Evolutionary conservation across 2,797 vertebrate genomes (phyloP), one percentile per base, ranked within the genome.

Genomic region (Anas flavirostris): DNA sequence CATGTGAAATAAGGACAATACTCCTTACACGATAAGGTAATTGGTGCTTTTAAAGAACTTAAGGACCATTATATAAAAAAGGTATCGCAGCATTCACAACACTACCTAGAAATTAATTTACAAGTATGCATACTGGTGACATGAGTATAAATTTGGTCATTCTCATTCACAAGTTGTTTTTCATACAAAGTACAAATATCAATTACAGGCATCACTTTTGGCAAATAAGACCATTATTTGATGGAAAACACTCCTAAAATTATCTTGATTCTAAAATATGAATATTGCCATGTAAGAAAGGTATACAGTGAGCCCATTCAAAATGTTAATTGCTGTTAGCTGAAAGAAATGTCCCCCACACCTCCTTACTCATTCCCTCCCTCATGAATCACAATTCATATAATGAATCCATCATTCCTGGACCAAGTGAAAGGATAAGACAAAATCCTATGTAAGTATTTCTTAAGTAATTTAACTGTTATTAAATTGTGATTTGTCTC

Each of bases 401-500:
- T 41, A 82, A 80, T 56, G 60, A 72, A 63, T 78, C 67, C 80
- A 43, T 88, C 85, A 48, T 68, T 84, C 90, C 90, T 41, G 68
- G 73, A 48, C 92, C 48, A 69, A 82, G 67, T 79, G 91, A 90
- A 74, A 93, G 53, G 21, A 59, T 56, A 62, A 92, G 55, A 59
- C 78, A 82, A 83, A 59, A 46, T 55, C 67, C 56, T 31, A 10
- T 89, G 55, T 72, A 81, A 93, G 86, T 77, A 60, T 92, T 92
- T 92, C 76, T 92, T 46, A 90, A 95, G 75, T 95, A 77, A 91
- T 95, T 93, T 96, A 68, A 93, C 31, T 29, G 29, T 67, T 56
- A 94, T 96, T 92, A 96, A 96, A 78, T 76, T 91, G 92, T 91
- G 69, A 90, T 94, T 94, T 75, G 66, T 94, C 89, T 87, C 69